Evolutionary conservation across 1,140 invertebrate species (phyloP), one percentile per base, ranked within the genome.

Genomic region (Watersipora subatra): DNA sequence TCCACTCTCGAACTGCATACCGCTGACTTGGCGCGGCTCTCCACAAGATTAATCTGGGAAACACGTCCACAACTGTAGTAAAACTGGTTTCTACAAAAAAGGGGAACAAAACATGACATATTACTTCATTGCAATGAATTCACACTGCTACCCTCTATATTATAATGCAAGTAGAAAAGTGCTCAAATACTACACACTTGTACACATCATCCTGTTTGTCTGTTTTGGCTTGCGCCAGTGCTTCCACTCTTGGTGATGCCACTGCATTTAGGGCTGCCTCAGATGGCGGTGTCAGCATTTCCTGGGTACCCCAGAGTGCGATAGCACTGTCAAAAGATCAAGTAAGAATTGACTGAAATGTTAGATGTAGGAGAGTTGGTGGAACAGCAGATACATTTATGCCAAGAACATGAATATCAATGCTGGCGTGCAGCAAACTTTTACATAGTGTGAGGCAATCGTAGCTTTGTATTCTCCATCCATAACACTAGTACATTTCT

Each of bases 221-320:
- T 28, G 66, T 68, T 65, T 75, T 75, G 12, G 73, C 71, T 17
- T 65, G 64, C 0, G 73, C 67, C 34, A 75, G 64, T 7, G 65
- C 20, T 25, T 61, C 19, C 12, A 75, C 68, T 34, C 73, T 64
- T 0, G 58, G 56, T 12, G 64, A 68, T 1, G 73, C 72, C 29
- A 67, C 64, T 12, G 69, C 67, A 15, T 55, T 63, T n/a, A 64
- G 67, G 17, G 69, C 69, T 1, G 63, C 59, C 20, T 57, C 61
- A 0, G 66, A 63, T 2, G 71, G 59, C 12, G 71, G 72, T 68
- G 68, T 70, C 17, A 75, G 57, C 69, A 70, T 69, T 25, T 73
- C 71, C 64, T 75, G 73, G 12, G 71, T 73, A 2, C 73, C 73
- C 73, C 72, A 75, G 66, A 65, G 68, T 34, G 72, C 73, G 61